phyloP scores from a whole-genome alignment of 2,888 invertebrate species.

The Lampropteryx suffumata region DNA sequence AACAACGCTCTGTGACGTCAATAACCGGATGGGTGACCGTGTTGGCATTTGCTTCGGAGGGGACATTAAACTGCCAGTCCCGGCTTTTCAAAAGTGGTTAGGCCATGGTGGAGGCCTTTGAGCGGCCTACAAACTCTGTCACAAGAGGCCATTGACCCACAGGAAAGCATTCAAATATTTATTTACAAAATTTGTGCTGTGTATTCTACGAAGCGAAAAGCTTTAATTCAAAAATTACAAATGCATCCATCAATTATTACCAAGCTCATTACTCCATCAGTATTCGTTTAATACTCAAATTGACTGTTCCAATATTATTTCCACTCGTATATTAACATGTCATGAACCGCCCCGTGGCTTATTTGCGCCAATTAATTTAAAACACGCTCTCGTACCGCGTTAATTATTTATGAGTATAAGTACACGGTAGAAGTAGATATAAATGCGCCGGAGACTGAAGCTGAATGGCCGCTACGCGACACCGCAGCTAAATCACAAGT shows the following conservation, averaged over 20 bases:
- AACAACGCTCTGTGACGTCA: too few relatives aligned
- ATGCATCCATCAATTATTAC: not conserved
- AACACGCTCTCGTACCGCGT: slow-evolving; percentile 27
- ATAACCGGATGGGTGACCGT: too few relatives aligned
- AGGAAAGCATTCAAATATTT: too few relatives aligned
- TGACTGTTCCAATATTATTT: slow-evolving; percentile 3
- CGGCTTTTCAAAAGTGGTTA: too few relatives aligned
- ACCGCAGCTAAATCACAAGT: slow-evolving; percentile 53
- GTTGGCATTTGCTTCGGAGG: too few relatives aligned
- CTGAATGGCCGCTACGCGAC: slow-evolving; percentile 51
- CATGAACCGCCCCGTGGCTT: slow-evolving; percentile 5
- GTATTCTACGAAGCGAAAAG: too few relatives aligned
- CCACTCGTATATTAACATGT: not conserved
- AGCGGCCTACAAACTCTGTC: too few relatives aligned
- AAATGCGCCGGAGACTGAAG: slow-evolving; percentile 45
- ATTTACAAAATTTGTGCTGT: too few relatives aligned
- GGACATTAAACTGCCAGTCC: too few relatives aligned
- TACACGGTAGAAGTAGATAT: slow-evolving; percentile 16
- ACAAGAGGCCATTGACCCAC: too few relatives aligned
- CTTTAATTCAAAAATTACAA: too few relatives aligned
- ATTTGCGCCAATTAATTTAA: slow-evolving; percentile 18
- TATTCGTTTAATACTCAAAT: slow-evolving; percentile 11
- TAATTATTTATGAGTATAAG: slow-evolving; percentile 37
- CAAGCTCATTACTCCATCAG: not conserved
- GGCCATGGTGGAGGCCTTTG: too few relatives aligned